phyloP scores from a whole-genome alignment of 1,140 invertebrate genomes.

The Drosophila serrata region DNA sequence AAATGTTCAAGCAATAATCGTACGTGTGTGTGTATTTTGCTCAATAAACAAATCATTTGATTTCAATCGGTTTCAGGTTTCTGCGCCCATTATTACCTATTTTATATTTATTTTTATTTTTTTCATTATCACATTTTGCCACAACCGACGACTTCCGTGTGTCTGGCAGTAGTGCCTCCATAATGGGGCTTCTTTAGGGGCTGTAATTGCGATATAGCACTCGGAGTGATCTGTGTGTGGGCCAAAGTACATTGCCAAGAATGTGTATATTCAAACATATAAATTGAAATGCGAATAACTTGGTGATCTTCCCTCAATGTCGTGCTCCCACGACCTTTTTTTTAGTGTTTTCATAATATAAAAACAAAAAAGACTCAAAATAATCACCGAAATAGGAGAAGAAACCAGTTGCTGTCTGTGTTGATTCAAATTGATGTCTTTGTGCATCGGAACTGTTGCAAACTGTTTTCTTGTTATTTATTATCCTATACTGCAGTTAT shows the following conservation, averaged over 20 bases:
- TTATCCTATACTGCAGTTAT: conserved; percentile 17
- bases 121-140: conserved; percentile 24
- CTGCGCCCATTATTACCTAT: conserved; percentile 20
- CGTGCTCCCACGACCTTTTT: conserved; percentile 72
- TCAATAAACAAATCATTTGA: conserved; percentile 70
- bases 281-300: conserved; percentile 14
- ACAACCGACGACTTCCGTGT: conserved; percentile 36
- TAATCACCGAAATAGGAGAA: conserved; percentile 20
- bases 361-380: conserved; percentile 28
- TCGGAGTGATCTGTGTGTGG: conserved; percentile 29
- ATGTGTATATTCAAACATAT: conserved; percentile 4
- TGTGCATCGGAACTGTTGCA: conserved; percentile 33
- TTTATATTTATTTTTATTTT: conserved; percentile 1
- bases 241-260: conserved; percentile 41
- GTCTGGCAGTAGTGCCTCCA: conserved; percentile 1
- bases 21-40: neutral
- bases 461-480: conserved; percentile 5
- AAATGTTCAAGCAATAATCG: conserved; percentile 12
- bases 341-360: conserved; percentile 5
- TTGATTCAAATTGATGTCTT: conserved; percentile 28
- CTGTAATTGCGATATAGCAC: conserved; percentile 27
- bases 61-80: conserved; percentile 53
- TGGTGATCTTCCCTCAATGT: conserved; percentile 58
- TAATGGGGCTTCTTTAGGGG: conserved; percentile 36
- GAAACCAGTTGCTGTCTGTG: conserved; percentile 28